These are phyloP conservation scores for Myzus persicae DNA, from an alignment of 1,140 invertebrate genomes.

Conservation along the genomic window DNA sequence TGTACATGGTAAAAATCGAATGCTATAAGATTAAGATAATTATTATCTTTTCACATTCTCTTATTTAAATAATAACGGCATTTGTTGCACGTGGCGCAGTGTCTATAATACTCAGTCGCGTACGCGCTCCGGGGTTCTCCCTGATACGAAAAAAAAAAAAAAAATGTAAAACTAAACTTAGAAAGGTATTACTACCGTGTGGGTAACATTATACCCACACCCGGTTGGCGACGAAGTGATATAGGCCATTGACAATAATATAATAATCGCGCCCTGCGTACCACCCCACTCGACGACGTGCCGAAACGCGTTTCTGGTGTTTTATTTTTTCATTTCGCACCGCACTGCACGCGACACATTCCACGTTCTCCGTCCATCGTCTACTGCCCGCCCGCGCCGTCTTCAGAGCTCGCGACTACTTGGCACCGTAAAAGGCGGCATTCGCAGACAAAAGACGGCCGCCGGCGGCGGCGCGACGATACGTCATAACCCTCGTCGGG, in stretches of 20 bases:
- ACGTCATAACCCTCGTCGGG: slow-evolving; percentile 13
- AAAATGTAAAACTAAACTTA: background rate
- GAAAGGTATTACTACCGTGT: background rate
- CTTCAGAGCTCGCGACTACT: background rate
- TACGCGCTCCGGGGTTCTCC: no score
- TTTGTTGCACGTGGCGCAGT: no score
- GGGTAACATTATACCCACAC: no score
- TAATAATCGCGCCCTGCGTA: background rate
- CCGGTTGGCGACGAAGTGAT: background rate
- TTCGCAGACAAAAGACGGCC: slow-evolving; percentile 42
- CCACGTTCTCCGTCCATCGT: background rate
- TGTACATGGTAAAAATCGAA: background rate
- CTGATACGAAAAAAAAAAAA: no score
- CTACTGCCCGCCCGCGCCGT: background rate
- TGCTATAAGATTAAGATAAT: background rate
- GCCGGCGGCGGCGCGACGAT: background rate
- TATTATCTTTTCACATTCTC: background rate
- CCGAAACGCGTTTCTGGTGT: background rate
- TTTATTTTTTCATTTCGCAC: background rate
- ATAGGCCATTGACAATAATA: background rate
- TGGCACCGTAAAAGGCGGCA: slow-evolving; percentile 34
- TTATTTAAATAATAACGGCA: background rate
- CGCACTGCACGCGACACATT: background rate
- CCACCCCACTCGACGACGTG: background rate
- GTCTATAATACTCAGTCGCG: no score